Evolutionary conservation across 2,888 invertebrate genomes (phyloP), one percentile per base, ranked within the genome.

Genomic region (Lissocephala sabroskyi): DNA sequence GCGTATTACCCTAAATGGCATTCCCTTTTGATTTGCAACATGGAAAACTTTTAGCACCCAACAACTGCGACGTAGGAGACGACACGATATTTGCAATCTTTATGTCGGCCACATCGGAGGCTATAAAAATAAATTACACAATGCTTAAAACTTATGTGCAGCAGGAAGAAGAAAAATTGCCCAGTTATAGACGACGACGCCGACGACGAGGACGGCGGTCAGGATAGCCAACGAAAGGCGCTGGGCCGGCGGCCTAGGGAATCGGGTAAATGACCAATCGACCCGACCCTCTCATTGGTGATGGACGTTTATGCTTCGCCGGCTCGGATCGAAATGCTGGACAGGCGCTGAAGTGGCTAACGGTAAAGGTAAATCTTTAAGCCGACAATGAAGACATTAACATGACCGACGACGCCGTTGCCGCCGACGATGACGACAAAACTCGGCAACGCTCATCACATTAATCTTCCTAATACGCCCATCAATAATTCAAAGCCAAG

Each of bases 221-320:
- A 47, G 33, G 19, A 16, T 30, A 23, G 7, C 14, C 18, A 17
- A 40, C 16, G 40, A 35, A 35, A 35, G 16, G 16, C 13, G 9
- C 23, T 23, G 7, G 23, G 23, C 3, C 1, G 46, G 40, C 36
- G 49, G 45, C 56, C 52, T 68, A 76, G 62, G n/a, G n/a, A n/a
- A n/a, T n/a, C n/a, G n/a, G n/a, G n/a, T n/a, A n/a, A n/a, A n/a
- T 76, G 76, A 76, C 76, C 68, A 68, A 67, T 68, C 73, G 73
- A 76, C 60, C 60, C 63, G 51, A 52, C 56, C 58, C 29, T 47
- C 43, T 45, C 4, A 45, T 46, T 60, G 45, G 47, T 73, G 68
- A 76, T 76, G 74, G 52, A 76, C 68, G 68, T 76, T 67, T 73
- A 62, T 50, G 76, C 68, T 36, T 53, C 23, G 7, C 7, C 23